These are phyloP conservation scores for Oscheius onirici DNA, from an alignment of 2,888 invertebrate genomes.

Conservation along the genomic window DNA sequence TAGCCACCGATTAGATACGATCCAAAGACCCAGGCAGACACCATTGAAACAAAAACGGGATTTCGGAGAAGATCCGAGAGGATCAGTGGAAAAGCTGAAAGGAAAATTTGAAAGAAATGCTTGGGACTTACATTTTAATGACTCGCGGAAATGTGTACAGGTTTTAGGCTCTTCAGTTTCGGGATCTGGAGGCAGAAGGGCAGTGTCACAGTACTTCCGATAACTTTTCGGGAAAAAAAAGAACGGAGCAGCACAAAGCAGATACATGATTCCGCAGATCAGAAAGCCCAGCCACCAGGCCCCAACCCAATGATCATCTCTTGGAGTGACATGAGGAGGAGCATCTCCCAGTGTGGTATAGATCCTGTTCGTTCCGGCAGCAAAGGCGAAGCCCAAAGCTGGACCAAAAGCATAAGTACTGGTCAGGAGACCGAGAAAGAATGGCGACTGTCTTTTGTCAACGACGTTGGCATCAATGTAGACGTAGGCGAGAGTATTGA, in stretches of 20 bases:
- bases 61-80: conserved; percentile 78
- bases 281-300: conserved; percentile 82
- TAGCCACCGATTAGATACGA: conserved; percentile 55
- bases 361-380: conserved; percentile 54
- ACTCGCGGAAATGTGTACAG: conserved; percentile 20
- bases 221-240: conserved; percentile 78
- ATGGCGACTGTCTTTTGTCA: conserved; percentile 53
- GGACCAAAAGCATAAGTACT: conserved; percentile 67
- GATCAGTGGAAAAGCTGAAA: conserved; percentile 65
- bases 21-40: conserved; percentile 78
- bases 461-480: conserved; percentile 64
- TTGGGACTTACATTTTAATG: conserved; percentile 1
- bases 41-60: conserved; percentile 79
- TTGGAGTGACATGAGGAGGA: conserved; percentile 76
- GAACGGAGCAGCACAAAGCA: conserved; percentile 78
- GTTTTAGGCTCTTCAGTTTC: conserved; percentile 28
- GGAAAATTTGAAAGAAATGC: too few relatives aligned
- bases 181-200: conserved; percentile 4
- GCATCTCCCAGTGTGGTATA: conserved; percentile 58
- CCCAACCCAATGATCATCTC: conserved; percentile 81
- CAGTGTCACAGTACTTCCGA: conserved; percentile 5
- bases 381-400: conserved; percentile 61
- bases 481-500: conserved; percentile 63
- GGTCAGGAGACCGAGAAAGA: conserved; percentile 61
- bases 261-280: conserved; percentile 76